phyloP scores from a whole-genome alignment of 2,797 vertebrate species.

The Myotis findleyi region DNA sequence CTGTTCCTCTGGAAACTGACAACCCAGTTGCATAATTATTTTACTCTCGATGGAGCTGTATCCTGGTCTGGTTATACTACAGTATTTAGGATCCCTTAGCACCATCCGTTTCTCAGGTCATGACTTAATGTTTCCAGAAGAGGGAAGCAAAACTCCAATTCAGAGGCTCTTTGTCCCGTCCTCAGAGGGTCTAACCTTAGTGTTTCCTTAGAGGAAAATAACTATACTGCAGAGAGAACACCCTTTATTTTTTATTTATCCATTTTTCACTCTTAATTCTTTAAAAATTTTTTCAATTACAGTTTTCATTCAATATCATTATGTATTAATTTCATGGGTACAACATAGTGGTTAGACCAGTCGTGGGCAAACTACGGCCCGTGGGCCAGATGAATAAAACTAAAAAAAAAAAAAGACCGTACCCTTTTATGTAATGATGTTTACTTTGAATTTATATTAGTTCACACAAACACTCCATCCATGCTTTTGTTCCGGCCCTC shows the following conservation, averaged over 20 bases:
- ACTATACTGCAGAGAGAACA: background rate
- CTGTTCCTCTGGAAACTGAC: background rate
- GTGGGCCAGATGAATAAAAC: too few relatives aligned
- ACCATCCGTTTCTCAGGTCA: background rate
- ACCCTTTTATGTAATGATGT: too few relatives aligned
- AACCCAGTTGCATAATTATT: background rate
- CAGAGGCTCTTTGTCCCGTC: background rate
- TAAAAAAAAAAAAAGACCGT: too few relatives aligned
- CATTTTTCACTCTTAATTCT: background rate
- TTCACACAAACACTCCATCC: too few relatives aligned
- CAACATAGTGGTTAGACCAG: background rate
- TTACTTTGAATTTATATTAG: too few relatives aligned
- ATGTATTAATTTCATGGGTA: background rate
- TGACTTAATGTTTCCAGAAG: slow-evolving; percentile 61
- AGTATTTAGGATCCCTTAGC: background rate
- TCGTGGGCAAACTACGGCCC: too few relatives aligned
- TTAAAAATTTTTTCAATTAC: background rate
- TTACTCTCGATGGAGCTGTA: background rate
- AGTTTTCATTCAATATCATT: background rate
- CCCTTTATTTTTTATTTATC: background rate
- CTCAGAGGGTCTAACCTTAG: background rate
- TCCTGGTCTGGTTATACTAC: too few relatives aligned
- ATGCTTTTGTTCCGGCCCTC: too few relatives aligned
- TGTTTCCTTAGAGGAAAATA: background rate
- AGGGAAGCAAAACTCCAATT: slow-evolving; percentile 68